A percentile compares a stretch with the other conserved stretches of the same genome.
These are phyloP conservation scores for Dermatemys mawii DNA, from an alignment of 2,113 vertebrate genomes.

Conservation along the genomic window DNA sequence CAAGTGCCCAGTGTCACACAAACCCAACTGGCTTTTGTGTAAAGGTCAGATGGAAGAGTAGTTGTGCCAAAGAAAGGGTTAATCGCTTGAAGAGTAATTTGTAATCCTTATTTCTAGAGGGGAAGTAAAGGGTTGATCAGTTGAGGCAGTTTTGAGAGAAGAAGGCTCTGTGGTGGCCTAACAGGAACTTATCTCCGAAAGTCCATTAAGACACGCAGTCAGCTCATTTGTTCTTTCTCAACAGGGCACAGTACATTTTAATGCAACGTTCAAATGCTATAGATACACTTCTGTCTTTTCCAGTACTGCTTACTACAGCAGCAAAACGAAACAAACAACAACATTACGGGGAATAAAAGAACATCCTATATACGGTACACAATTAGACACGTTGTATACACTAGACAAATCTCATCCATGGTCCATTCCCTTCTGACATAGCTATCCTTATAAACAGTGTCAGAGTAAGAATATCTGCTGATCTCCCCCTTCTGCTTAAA, in stretches of 20 bases:
- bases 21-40: neutral
- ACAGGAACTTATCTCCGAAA: neutral
- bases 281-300: neutral
- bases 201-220: neutral
- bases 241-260: neutral
- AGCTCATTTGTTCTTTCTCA: neutral
- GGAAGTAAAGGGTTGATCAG: neutral
- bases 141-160: neutral
- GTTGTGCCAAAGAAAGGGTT: neutral
- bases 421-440: neutral
- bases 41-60: too few relatives aligned
- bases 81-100: neutral
- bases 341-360: neutral
- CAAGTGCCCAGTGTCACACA: too few relatives aligned
- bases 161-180: neutral
- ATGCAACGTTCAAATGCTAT: neutral
- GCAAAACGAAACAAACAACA: neutral
- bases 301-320: neutral
- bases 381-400: neutral
- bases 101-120: neutral
- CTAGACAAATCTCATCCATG: neutral
- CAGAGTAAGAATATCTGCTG: too few relatives aligned
- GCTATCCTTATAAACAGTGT: neutral
- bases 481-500: neutral
- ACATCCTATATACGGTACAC: neutral